Evolutionary conservation across 2,113 vertebrate genomes (phyloP).

Genomic region (Egretta garzetta): DNA sequence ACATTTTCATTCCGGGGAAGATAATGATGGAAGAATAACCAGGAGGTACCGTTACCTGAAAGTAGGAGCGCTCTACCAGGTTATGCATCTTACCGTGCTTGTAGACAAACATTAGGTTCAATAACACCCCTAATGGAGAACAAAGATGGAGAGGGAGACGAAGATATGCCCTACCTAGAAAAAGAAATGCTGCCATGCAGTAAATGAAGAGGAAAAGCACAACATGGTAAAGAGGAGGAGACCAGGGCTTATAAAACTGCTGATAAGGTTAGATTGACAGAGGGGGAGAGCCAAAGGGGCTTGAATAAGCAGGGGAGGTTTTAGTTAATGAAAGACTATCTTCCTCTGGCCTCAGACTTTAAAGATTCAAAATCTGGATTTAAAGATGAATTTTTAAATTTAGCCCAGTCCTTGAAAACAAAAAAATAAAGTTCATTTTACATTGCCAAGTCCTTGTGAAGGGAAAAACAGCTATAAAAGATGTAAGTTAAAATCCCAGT

Average conservation of each 20-base stretch:
- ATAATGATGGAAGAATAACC: slow-evolving; percentile 31
- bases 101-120: slow-evolving; percentile 27
- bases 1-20: slow-evolving; percentile 13
- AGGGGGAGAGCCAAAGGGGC: background rate
- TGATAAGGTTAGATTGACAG: background rate
- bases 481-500: background rate
- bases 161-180: slow-evolving; percentile 41
- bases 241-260: slow-evolving; percentile 12
- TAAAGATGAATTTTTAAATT: background rate
- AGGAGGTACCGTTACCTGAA: slow-evolving; percentile 6
- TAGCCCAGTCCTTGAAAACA: background rate
- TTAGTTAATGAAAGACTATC: background rate
- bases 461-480: background rate
- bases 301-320: background rate
- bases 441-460: background rate
- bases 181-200: slow-evolving; percentile 26
- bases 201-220: slow-evolving; percentile 28
- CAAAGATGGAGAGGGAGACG: background rate
- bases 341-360: background rate
- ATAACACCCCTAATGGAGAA: slow-evolving; percentile 20
- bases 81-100: background rate
- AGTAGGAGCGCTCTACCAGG: slow-evolving; percentile 1
- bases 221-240: slow-evolving; percentile 13
- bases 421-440: background rate
- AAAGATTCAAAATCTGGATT: background rate